These are phyloP conservation scores for Zapus hudsonius DNA, from an alignment of 2,113 vertebrate genomes.

Conservation along the genomic window DNA sequence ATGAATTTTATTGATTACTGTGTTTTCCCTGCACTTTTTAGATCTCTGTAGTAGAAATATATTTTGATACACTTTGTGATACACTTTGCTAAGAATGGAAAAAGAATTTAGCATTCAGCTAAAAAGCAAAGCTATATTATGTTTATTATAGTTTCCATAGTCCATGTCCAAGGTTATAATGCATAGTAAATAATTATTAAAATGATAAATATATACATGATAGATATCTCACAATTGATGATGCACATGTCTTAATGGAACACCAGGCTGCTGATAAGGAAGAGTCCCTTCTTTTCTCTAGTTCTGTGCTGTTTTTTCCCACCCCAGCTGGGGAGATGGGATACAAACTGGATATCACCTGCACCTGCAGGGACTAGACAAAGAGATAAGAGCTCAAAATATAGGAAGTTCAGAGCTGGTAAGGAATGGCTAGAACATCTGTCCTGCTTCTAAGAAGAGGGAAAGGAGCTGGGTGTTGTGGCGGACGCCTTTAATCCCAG, in stretches of 20 bases:
- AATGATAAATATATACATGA: not conserved
- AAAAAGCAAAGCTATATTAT: not conserved
- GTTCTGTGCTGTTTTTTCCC: too few species aligned
- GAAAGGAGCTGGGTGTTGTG: too few species aligned
- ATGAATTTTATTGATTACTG: conserved; percentile 25
- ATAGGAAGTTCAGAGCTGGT: not conserved
- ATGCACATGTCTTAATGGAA: too few species aligned
- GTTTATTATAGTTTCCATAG: not conserved
- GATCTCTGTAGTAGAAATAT: not conserved
- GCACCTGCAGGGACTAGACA: not conserved
- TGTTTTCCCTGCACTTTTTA: not conserved
- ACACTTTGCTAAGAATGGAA: not conserved
- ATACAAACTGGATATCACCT: not conserved
- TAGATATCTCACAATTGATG: not conserved
- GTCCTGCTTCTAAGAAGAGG: too few species aligned
- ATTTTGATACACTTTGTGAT: not conserved
- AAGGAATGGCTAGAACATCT: not conserved
- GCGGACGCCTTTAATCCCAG: too few species aligned
- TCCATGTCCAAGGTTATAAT: not conserved
- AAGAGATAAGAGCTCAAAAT: not conserved
- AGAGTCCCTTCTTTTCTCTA: too few species aligned
- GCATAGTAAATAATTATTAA: not conserved
- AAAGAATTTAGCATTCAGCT: too few species aligned
- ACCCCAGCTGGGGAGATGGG: too few species aligned
- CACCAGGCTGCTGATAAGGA: not conserved